Evolutionary conservation across 2,113 vertebrate genomes (phyloP), one percentile per base, ranked within the genome.

Genomic region (Oreotrochilus melanogaster): DNA sequence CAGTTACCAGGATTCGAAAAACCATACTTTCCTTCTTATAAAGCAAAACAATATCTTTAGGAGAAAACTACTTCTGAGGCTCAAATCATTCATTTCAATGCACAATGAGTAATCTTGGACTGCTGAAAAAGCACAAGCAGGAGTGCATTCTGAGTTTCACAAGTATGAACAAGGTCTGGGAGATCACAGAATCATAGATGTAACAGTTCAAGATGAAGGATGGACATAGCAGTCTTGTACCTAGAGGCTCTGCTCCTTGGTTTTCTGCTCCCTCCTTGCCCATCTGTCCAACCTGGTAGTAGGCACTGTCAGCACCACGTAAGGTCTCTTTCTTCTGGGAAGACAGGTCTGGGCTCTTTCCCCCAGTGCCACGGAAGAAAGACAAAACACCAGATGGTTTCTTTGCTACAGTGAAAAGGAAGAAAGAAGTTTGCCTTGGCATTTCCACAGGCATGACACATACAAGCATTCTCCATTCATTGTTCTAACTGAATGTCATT

Each of bases 321-420:
- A 98, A 96, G 69, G 98, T 98, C 89, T 98, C 98, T 71, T 98
- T 98, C 94, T 98, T 98, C 92, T 98, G 98, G 25, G 97, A 98
- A 90, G 98, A 98, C 43, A 98, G 93, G 48, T 98, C 98, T 1
- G 98, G 98, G 88, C 98, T 98, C 60, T 97, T 98, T 53, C 98
- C 98, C 92, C 98, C 98, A 71, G 98, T 97, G 67, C 98, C 98
- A 95, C 98, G 98, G 95, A 98, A 98, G 90, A 98, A 98, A 87
- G 98, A 98, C 89, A 98, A 89, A 86, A 98, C 98, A 30, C 98
- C 65, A 82, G 98, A 98, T 64, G 98, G 84, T 86, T 98, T 98
- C 96, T 98, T 98, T 88, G 97, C 98, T 98, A 86, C 73, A 97
- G 95, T 69, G 85, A 92, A 93, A 83, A 93, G 37, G 42, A 93